Percentiles rank a stretch among this genome's conserved stretches.
Evolutionary conservation across 2,797 vertebrate genomes (phyloP).

Genomic region (Gobionotothen gibberifrons): DNA sequence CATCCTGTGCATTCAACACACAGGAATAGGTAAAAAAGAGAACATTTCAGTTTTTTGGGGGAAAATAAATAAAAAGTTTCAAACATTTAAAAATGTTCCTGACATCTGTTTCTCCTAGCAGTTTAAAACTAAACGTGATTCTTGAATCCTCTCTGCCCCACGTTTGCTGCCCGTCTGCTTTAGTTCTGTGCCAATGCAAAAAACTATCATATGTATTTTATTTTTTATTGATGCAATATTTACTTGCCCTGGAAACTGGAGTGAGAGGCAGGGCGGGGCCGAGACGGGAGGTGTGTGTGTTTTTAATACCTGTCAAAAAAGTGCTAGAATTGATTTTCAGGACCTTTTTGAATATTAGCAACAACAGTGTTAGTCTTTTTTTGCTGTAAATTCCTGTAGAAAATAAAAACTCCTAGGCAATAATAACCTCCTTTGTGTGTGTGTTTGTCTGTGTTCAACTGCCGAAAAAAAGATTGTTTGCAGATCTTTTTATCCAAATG

Average conservation of each 20-base stretch:
- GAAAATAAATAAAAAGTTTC: background rate
- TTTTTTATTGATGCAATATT: constrained; percentile 31
- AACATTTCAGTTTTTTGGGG: background rate
- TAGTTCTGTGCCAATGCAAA: constrained; percentile 45
- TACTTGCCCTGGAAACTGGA: constrained; percentile 40
- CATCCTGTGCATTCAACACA: background rate
- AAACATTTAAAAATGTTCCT: background rate
- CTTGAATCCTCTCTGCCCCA: constrained; percentile 8
- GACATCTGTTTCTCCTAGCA: constrained; percentile 28
- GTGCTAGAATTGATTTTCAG: constrained; percentile 64
- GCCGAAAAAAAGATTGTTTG: background rate
- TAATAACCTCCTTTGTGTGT: constrained; percentile 41
- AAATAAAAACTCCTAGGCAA: constrained; percentile 76
- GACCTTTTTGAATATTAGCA: constrained; percentile 65
- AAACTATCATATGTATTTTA: constrained; percentile 1
- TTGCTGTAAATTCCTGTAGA: constrained; percentile 67
- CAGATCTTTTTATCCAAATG: background rate
- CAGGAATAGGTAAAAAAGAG: background rate
- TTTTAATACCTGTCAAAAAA: constrained; percentile 52
- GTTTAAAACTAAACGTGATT: constrained; percentile 12
- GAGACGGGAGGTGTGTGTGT: constrained; percentile 21
- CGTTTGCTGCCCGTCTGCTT: constrained; percentile 28
- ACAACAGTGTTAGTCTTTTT: constrained; percentile 66
- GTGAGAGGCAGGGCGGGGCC: constrained; percentile 10
- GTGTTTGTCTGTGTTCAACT: constrained; percentile 14